phyloP scores from a whole-genome alignment of 2,797 vertebrate genomes.

The Ctenochaetus hawaiiensis region DNA sequence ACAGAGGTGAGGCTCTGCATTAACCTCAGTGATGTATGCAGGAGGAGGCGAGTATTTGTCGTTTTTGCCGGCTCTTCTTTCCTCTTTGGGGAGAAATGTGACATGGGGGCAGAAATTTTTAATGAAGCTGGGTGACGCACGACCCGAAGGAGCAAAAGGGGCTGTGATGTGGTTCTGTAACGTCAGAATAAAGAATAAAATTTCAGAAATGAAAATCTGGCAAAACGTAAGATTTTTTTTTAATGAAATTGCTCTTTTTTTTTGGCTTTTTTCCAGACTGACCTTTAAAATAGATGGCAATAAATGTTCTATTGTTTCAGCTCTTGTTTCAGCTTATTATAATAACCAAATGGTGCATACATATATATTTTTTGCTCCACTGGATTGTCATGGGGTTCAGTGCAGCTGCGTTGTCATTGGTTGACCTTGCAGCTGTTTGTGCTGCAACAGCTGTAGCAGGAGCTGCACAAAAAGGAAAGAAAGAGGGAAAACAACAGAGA shows the following conservation, averaged over 20 bases:
- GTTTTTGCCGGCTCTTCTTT: constrained; percentile 3
- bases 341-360: not conserved
- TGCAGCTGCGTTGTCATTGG: constrained; percentile 42
- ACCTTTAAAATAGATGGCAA: not conserved
- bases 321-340: too few relatives aligned
- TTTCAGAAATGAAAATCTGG: too few relatives aligned
- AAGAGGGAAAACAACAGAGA: not conserved
- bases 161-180: not conserved
- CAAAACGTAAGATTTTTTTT: too few relatives aligned
- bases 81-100: constrained; percentile 44
- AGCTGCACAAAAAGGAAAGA: not conserved
- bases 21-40: constrained; percentile 36
- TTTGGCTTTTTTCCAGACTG: too few relatives aligned
- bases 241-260: too few relatives aligned
- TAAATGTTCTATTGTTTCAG: not conserved
- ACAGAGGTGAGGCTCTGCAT: constrained; percentile 41
- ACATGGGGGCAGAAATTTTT: constrained; percentile 42
- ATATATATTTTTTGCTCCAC: not conserved
- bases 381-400: not conserved
- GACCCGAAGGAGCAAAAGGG: not conserved
- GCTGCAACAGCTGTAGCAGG: constrained; percentile 18
- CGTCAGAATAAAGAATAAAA: not conserved
- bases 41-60: not conserved
- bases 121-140: constrained; percentile 37
- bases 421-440: constrained; percentile 50